phyloP scores from a whole-genome alignment of 2,888 invertebrate species.

The Leptinotarsa peninsularis region DNA sequence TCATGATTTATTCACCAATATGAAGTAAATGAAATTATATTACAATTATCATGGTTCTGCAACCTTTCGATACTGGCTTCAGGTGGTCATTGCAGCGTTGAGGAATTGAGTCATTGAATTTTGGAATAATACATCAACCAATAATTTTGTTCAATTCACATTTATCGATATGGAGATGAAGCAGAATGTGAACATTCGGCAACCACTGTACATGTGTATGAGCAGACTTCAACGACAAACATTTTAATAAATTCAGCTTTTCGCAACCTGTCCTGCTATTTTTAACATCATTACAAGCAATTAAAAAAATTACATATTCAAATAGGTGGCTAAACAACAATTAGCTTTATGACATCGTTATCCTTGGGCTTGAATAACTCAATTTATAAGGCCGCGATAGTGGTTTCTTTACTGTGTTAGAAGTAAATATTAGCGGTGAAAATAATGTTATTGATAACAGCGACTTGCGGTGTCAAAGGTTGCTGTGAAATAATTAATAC shows the following conservation, averaged over 20 bases:
- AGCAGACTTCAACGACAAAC: not conserved
- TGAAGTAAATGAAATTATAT: not conserved
- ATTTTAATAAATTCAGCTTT: slow-evolving; percentile 2
- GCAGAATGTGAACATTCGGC: not conserved
- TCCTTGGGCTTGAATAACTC: slow-evolving; percentile 21
- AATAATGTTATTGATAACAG: slow-evolving; percentile 22
- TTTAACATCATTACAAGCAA: slow-evolving; percentile 16
- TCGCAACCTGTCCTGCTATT: slow-evolving; percentile 4
- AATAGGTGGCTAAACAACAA: slow-evolving; percentile 13
- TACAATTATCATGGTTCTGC: no score
- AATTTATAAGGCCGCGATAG: slow-evolving; percentile 22
- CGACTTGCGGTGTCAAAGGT: slow-evolving; percentile 19
- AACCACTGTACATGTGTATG: not conserved
- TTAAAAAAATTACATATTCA: slow-evolving; percentile 16
- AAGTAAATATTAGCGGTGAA: slow-evolving; percentile 19
- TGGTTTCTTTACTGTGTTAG: slow-evolving; percentile 13
- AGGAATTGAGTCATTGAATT: no score
- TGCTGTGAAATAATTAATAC: not conserved
- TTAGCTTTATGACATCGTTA: slow-evolving; percentile 21
- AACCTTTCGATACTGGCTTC: no score
- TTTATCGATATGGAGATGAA: no score
- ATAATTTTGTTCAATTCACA: no score
- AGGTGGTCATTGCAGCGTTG: no score
- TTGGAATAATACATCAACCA: no score
- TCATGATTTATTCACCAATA: slow-evolving; percentile 8